Base-by-base conservation (phyloP, 2,888 invertebrate genomes). In the Lithosia quadra region DNA sequence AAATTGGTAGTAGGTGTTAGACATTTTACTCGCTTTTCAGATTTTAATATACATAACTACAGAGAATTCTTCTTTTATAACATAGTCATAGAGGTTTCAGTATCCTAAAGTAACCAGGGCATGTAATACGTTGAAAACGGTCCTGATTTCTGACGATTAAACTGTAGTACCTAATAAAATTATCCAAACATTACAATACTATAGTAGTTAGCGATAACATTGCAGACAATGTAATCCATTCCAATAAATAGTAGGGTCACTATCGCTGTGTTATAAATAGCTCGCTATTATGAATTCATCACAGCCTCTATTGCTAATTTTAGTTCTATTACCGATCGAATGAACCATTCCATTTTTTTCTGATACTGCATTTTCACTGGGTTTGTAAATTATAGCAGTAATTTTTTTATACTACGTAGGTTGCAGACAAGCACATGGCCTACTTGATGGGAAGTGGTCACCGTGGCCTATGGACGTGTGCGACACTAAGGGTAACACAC, bases 221-320 rank as follows among this genome's bases (percentile, higher is more conserved):
- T 22, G 4, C 24, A 36, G 18, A 21, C n/a, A 49, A 11, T 62
- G 7, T n/a, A 55, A 53, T 63, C 28, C 21, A 49, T 65, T 24
- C 13, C 22, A 36, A n/a, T 53, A 8, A 22, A 39, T 66, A 39
- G 61, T 66, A 66, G 61, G 13, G 33, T n/a, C 18, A 39, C 21
- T 28, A 15, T 22, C 3, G 55, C 21, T 62, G 62, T 68, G 53
- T 68, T 62, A 64, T 49, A 55, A 67, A 58, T 24, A 21, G 39
- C 49, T 1, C 11, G 39, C 57, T 67, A 77, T 79, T 79, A 68
- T 34, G 28, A 68, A 79, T 79, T 74, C 76, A 74, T 77, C 60
- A 58, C 68, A 66, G 34, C 61, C 63, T 56, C 67, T 61, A 61
- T 22, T 53, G 39, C 67, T 67, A 77, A 77, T 79, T 77, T 59